A percentile compares a stretch with the other conserved stretches of the same genome.
These are phyloP conservation scores for Vulpes ferrilata DNA, from an alignment of 2,113 vertebrate species.

Conservation along the genomic window DNA sequence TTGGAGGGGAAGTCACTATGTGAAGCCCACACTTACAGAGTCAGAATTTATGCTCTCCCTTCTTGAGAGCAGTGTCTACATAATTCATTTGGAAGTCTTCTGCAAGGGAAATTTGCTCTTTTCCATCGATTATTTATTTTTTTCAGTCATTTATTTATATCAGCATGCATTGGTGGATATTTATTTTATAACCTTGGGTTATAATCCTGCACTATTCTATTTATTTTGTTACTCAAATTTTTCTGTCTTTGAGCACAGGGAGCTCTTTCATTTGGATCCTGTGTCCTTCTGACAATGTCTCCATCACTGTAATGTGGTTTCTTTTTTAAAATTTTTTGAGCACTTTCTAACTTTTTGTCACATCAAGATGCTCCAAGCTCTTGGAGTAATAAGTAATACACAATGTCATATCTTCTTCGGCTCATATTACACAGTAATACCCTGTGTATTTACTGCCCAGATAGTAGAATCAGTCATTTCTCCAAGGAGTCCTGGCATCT, in stretches of 20 bases:
- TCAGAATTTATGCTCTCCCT: neutral
- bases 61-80: neutral
- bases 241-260: neutral
- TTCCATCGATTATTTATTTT: slow-evolving; percentile 4
- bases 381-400: too few relatives aligned
- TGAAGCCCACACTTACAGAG: neutral
- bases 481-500: neutral
- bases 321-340: neutral
- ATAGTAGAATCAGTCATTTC: neutral
- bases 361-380: neutral
- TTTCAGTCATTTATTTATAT: slow-evolving; percentile 11
- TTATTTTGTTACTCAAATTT: neutral
- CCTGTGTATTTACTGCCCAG: neutral
- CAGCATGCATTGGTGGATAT: neutral
- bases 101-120: neutral
- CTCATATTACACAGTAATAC: too few relatives aligned
- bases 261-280: neutral
- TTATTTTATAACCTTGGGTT: neutral
- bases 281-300: neutral
- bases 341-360: neutral
- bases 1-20: neutral
- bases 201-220: neutral
- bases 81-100: neutral
- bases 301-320: neutral
- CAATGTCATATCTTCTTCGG: too few relatives aligned